These are phyloP conservation scores for Oeneis ivallda DNA, from an alignment of 2,888 invertebrate species.

Conservation along the genomic window DNA sequence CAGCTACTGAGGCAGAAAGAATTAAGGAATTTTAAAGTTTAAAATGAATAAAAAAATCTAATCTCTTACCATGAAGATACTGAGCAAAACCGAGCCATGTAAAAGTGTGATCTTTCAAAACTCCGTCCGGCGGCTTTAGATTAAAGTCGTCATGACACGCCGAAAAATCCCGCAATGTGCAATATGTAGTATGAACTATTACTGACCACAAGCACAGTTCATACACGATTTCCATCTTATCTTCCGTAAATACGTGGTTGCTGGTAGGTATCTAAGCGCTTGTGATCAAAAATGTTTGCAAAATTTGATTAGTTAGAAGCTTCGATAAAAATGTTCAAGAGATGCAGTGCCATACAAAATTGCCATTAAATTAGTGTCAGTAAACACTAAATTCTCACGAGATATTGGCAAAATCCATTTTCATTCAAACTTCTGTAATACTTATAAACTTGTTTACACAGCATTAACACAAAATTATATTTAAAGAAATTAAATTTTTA, in stretches of 20 bases:
- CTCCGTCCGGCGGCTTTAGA: constrained; percentile 63
- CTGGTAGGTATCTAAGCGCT: not conserved
- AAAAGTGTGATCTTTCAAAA: constrained; percentile 61
- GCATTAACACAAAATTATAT: no score
- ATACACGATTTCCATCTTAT: not conserved
- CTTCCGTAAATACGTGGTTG: not conserved
- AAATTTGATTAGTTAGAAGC: not conserved
- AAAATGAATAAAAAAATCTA: not conserved
- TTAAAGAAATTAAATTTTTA: no score
- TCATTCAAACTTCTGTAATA: no score
- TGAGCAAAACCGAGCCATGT: constrained; percentile 68
- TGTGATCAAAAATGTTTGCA: not conserved
- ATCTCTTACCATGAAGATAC: constrained; percentile 59
- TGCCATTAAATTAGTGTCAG: no score
- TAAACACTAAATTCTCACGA: no score
- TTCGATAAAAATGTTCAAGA: no score
- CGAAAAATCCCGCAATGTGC: constrained; percentile 53
- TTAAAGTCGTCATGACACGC: constrained; percentile 65
- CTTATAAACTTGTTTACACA: no score
- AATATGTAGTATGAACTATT: constrained; percentile 12
- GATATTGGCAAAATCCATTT: no score
- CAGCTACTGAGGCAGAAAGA: no score
- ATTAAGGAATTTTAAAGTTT: no score
- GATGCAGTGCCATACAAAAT: no score
- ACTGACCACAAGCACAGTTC: constrained; percentile 15